Percentiles rank a stretch among this genome's conserved stretches.
Conservation (phyloP, 2,888 invertebrate genomes). For the Odontocolon sp. region DNA sequence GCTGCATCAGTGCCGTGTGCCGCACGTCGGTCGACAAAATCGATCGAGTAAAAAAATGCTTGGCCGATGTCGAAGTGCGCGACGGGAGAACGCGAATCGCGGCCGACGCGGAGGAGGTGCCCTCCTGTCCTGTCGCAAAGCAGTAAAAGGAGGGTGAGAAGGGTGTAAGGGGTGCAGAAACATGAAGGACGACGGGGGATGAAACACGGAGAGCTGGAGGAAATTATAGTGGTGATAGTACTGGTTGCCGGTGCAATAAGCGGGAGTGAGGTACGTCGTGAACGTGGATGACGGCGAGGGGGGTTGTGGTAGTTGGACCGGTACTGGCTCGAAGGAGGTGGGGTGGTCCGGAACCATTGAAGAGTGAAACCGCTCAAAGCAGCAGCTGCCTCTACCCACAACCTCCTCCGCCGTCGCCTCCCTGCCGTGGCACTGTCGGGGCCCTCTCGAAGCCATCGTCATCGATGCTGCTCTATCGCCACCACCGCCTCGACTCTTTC, state of each 20-base stretch:
- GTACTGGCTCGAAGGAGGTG: conserved; percentile 69
- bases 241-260: conserved; percentile 40
- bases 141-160: conserved; percentile 57
- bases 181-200: conserved; percentile 21
- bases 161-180: conserved; percentile 39
- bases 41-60: conserved; percentile 69
- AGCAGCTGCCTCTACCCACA: conserved; percentile 75
- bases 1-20: conserved; percentile 45
- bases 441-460: conserved; percentile 54
- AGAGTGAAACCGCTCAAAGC: conserved; percentile 81
- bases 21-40: conserved; percentile 54
- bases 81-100: conserved; percentile 72
- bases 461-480: conserved; percentile 47
- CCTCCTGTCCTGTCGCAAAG: conserved; percentile 35
- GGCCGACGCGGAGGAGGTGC: conserved; percentile 54
- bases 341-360: conserved; percentile 77
- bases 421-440: conserved; percentile 41
- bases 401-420: conserved; percentile 63
- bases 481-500: conserved; percentile 51
- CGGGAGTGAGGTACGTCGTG: conserved; percentile 20
- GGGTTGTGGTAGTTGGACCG: conserved; percentile 56
- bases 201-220: conserved; percentile 43
- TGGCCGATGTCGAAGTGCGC: conserved; percentile 74
- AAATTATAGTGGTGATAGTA: conserved; percentile 23
- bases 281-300: conserved; percentile 43